These are phyloP conservation scores for Drosophila ezoana DNA, from an alignment of 2,888 invertebrate species.

Conservation along the genomic window DNA sequence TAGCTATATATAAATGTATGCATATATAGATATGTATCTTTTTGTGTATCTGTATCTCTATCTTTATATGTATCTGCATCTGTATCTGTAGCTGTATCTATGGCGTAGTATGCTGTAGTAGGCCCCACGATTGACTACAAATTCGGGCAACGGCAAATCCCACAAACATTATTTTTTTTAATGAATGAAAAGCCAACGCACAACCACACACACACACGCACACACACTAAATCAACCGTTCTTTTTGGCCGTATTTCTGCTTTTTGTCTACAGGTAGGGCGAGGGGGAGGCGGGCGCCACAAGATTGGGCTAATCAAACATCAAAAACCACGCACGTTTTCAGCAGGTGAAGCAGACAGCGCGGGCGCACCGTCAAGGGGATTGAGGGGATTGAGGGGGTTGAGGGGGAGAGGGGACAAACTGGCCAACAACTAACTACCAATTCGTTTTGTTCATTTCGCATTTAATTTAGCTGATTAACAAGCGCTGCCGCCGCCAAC, in stretches of 20 bases:
- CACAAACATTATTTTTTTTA: slow-evolving; percentile 45
- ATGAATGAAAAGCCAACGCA: slow-evolving; percentile 71
- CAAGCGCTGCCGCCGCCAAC: slow-evolving; percentile 47
- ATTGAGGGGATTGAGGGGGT: background rate
- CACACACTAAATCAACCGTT: slow-evolving; percentile 36
- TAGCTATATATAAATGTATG: slow-evolving; percentile 15
- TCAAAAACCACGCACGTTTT: slow-evolving; percentile 66
- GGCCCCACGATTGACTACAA: slow-evolving; percentile 42
- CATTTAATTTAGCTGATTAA: slow-evolving; percentile 81
- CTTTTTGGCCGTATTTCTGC: slow-evolving; percentile 25
- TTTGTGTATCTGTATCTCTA: no score
- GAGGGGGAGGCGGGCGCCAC: background rate
- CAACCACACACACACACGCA: slow-evolving; percentile 18
- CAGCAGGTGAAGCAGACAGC: background rate
- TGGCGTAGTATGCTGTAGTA: slow-evolving; percentile 23
- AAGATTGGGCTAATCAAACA: slow-evolving; percentile 63
- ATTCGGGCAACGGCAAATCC: slow-evolving; percentile 56
- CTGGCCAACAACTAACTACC: slow-evolving; percentile 59
- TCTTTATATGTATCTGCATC: no score
- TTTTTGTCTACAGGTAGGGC: background rate
- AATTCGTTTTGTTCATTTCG: slow-evolving; percentile 80
- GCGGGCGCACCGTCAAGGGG: accelerated
- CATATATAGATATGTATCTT: background rate
- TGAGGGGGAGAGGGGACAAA: background rate
- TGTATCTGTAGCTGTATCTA: no score